Evolutionary conservation across 2,888 invertebrate species (phyloP).

Genomic region (Campoplex nolae): DNA sequence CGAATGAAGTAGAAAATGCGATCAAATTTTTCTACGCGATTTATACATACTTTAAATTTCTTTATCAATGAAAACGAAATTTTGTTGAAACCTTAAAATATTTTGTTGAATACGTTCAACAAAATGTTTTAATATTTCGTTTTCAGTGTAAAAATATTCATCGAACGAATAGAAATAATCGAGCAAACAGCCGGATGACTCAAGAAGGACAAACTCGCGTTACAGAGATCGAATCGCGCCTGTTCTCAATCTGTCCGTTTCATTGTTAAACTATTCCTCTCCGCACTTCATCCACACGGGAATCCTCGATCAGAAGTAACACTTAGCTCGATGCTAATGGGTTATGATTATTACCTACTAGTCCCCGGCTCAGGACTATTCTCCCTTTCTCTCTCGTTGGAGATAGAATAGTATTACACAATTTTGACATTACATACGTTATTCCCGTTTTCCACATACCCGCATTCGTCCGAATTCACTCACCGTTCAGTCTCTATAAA

Average conservation of each 20-base stretch:
- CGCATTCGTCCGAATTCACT: constrained; percentile 39
- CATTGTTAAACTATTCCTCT: constrained; percentile 8
- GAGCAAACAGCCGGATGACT: not conserved
- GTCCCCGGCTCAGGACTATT: constrained; percentile 39
- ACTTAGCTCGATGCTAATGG: constrained; percentile 69
- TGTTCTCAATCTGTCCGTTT: not conserved
- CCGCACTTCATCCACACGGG: constrained; percentile 44
- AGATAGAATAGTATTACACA: constrained; percentile 1
- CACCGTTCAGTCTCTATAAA: constrained; percentile 10
- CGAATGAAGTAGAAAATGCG: not conserved
- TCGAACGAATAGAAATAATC: not conserved
- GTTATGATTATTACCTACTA: constrained; percentile 55
- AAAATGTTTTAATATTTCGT: too few relatives aligned
- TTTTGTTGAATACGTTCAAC: too few relatives aligned
- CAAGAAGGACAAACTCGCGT: not conserved
- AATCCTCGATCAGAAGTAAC: constrained; percentile 67
- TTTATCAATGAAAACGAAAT: too few relatives aligned
- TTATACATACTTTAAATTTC: too few relatives aligned
- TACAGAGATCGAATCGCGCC: not conserved
- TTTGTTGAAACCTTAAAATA: too few relatives aligned
- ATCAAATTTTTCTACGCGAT: not conserved
- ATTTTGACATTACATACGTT: constrained; percentile 17
- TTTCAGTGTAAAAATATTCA: too few relatives aligned
- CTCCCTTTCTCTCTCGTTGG: constrained; percentile 1
- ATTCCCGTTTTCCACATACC: constrained; percentile 16